These are phyloP conservation scores for Pogonocichla stellata DNA, from an alignment of 2,113 vertebrate species.

Conservation along the genomic window DNA sequence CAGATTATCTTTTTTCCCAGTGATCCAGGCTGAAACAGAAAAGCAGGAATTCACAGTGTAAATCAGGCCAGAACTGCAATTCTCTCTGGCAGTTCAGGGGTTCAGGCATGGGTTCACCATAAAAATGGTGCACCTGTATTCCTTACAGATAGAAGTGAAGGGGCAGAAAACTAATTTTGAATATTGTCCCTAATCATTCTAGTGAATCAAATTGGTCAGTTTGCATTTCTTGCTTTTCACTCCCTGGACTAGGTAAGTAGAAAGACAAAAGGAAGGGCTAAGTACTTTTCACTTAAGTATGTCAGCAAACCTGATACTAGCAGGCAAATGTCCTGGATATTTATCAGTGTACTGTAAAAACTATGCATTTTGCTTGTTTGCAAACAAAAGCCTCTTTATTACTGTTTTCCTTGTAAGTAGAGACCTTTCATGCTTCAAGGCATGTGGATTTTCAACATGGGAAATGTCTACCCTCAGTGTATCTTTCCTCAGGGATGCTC, in stretches of 20 bases:
- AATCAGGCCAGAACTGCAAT: background rate
- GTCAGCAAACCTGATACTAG: background rate
- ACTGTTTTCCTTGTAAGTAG: background rate
- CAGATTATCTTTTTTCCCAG: background rate
- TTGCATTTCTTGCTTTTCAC: background rate
- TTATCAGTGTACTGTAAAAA: background rate
- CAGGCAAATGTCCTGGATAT: background rate
- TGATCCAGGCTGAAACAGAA: background rate
- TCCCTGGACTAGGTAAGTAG: background rate
- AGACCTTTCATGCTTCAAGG: background rate
- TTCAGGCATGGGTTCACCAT: background rate
- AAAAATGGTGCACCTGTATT: fast-evolving
- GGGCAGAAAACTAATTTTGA: background rate
- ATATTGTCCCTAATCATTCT: background rate
- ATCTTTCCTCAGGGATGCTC: background rate
- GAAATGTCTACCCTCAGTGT: fast-evolving
- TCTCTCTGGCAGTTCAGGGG: background rate
- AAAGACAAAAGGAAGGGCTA: background rate
- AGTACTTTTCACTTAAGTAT: background rate
- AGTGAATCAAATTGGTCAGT: background rate
- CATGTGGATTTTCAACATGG: background rate
- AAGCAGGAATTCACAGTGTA: background rate
- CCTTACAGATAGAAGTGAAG: background rate
- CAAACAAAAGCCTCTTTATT: background rate
- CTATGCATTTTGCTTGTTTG: background rate